These are phyloP conservation scores for Coelopa pilipes DNA, from an alignment of 2,888 invertebrate species.

Conservation along the genomic window DNA sequence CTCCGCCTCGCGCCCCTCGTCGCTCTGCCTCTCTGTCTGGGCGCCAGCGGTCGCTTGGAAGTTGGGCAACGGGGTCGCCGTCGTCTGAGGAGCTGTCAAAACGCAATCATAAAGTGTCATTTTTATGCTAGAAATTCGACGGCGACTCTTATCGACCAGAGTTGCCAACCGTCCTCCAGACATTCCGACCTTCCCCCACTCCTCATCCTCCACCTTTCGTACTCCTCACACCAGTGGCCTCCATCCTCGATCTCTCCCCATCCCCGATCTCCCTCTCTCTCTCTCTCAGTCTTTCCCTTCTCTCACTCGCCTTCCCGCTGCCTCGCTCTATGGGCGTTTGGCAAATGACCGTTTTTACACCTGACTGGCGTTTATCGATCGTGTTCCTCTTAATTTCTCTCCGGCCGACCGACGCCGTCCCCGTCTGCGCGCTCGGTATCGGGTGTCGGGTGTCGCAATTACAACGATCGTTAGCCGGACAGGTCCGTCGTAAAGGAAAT, in stretches of 20 bases:
- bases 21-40: too few relatives aligned
- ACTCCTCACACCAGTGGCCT: background rate
- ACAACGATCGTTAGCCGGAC: constrained; percentile 15
- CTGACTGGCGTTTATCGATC: constrained; percentile 19
- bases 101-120: background rate
- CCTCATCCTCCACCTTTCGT: too few relatives aligned
- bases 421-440: too few relatives aligned
- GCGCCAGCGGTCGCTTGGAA: too few relatives aligned
- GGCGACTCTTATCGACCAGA: too few relatives aligned
- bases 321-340: background rate
- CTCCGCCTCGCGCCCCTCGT: too few relatives aligned
- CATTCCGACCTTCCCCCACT: too few relatives aligned
- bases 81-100: background rate
- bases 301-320: background rate
- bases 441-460: constrained; percentile 1
- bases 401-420: background rate
- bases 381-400: background rate
- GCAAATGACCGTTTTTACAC: constrained; percentile 30
- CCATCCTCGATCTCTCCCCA: background rate
- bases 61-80: background rate
- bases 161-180: too few relatives aligned
- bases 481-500: background rate
- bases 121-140: constrained; percentile 8
- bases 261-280: background rate
- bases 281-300: background rate